Base-by-base conservation (phyloP, 2,113 vertebrate species). In the Euleptes europaea region DNA sequence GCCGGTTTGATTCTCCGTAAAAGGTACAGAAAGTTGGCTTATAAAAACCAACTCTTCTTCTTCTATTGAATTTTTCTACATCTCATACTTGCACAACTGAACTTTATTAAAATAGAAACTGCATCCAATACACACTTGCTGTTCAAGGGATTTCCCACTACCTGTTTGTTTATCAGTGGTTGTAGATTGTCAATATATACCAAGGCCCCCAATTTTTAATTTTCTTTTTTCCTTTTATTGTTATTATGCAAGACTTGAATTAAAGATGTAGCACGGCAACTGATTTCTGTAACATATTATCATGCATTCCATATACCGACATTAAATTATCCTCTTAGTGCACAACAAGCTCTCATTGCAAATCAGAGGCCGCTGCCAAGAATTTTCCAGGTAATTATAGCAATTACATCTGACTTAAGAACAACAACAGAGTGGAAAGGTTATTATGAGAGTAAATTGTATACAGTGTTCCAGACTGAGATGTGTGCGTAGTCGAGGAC, bases 331-430 rank as follows among this genome's bases (percentile, higher is more conserved):
- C 87, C 79, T 92, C 26, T 82, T 92, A 91, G 84, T 78, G 86
- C 86, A 91, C 92, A 92, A 84, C 90, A 93, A 88, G 87, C 83
- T 93, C 90, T 87, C 90, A 70, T 42, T 90, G 86, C 82, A 94
- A 92, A 88, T 93, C 86, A 94, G 71, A 71, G 80, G 84, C 83
- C 79, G 51, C 78, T 83, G 91, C 92, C 94, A 96, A 94, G 86
- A 95, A 93, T 93, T 92, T 95, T 93, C 90, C 92, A 79, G 79
- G 86, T 86, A 95, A 90, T 88, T 94, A 93, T 0, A 77, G 87
- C 78, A 88, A 95, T 85, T 93, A 88, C 49, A 91, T 93, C 88
- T 1, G 15, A 83, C 87, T 70, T 90, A 88, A 85, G 92, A 94
- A 94, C 78, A 84, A 91, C 93, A 92, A 84, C 89, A 76, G 91